Evolutionary conservation across 2,797 vertebrate species (phyloP), one percentile per base, ranked within the genome.

Genomic region (Pangasius sanitwongsei): DNA sequence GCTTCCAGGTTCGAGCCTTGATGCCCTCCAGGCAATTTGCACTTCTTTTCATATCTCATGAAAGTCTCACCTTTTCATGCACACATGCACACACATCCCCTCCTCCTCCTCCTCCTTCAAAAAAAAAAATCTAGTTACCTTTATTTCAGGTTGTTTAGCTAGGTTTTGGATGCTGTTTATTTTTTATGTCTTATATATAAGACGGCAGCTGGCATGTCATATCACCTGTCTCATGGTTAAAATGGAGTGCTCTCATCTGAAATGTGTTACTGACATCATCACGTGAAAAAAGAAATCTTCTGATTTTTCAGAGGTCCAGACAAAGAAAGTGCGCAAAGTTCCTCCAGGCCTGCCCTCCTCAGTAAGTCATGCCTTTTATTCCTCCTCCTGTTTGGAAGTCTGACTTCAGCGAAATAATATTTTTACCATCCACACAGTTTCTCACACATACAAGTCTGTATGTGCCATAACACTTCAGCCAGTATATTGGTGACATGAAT

Each of bases 251-350:
- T 59, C 55, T 69, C 59, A 59, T 87, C 72, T 89, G 72, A 75
- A 85, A 63, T 28, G 53, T 81, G 48, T 86, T 88, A 53, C 59
- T 59, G 85, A 88, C 84, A 86, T 86, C 44, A 83, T 44, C 15
- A 20, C 18, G 2, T 23, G 16, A 23, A n/a, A 87, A 50, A 57
- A n/a, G 25, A 63, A 57, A 20, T 28, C 85, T 37, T 88, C 74
- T 89, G 23, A 77, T 90, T 81, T 83, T 89, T 55, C 96, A 98
- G 98, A 99, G 90, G 96, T 98, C 91, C 98, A 98, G 92, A 95
- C 97, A 94, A 99, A 99, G 96, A 99, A 99, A 96, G 97, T 99
- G 90, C 96, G 98, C 57, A 99, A 99, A 94, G 98, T 99, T 93
- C 98, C 98, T 89, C 98, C 98, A 44, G 98, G 98, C 92, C 96